A percentile compares a stretch with the other conserved stretches of the same genome.
Evolutionary conservation across 2,888 invertebrate species (phyloP).

Genomic region (Dasysyrphus albostriatus): DNA sequence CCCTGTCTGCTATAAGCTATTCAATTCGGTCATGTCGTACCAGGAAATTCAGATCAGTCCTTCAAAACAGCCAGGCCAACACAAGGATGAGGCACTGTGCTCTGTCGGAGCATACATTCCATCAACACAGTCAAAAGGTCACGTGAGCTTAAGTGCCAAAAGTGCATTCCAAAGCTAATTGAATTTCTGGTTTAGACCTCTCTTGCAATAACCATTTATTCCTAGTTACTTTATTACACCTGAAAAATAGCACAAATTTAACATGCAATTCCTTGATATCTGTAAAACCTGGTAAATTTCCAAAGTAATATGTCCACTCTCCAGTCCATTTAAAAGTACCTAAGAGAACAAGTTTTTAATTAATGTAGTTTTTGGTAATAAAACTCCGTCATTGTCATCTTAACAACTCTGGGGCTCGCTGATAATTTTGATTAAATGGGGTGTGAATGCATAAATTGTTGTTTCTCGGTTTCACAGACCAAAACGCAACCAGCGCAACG

Average conservation of each 20-base stretch:
- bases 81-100: background rate
- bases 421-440: constrained; percentile 74
- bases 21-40: too few relatives aligned
- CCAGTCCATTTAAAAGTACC: too few relatives aligned
- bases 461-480: constrained; percentile 49
- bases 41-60: too few relatives aligned
- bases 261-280: background rate
- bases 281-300: background rate
- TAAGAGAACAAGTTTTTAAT: constrained; percentile 61
- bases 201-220: background rate
- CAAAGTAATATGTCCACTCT: background rate
- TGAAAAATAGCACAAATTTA: background rate
- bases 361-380: constrained; percentile 55
- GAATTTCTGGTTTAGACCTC: background rate
- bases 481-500: constrained; percentile 18
- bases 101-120: background rate
- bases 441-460: constrained; percentile 73
- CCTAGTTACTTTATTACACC: background rate
- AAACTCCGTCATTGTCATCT: constrained; percentile 69
- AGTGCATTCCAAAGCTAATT: background rate
- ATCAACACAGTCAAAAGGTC: background rate
- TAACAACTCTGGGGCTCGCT: constrained; percentile 52
- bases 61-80: background rate
- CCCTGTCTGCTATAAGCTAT: too few relatives aligned
- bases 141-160: background rate